These are phyloP conservation scores for Scaptomyza pallida DNA, from an alignment of 1,140 invertebrate species.

Conservation along the genomic window DNA sequence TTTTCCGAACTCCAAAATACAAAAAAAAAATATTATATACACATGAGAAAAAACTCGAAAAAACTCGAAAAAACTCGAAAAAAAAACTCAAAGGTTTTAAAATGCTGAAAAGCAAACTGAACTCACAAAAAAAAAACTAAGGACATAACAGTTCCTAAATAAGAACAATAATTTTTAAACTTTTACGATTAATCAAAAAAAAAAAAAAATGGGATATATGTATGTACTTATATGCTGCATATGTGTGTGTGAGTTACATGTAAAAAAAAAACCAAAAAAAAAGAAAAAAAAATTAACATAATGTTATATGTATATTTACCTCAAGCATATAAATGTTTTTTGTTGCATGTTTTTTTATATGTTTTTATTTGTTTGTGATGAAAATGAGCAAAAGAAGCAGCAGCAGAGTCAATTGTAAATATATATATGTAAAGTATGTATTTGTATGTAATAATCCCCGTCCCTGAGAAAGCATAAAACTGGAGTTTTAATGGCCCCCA, in stretches of 20 bases:
- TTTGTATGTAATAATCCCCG: slow-evolving; percentile 33
- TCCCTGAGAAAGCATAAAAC: slow-evolving; percentile 52
- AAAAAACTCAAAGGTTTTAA: slow-evolving; percentile 54
- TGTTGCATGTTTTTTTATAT: slow-evolving; percentile 12
- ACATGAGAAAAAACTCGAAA: no score
- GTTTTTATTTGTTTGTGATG: neutral
- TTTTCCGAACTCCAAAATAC: slow-evolving; percentile 21
- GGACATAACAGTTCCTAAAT: slow-evolving; percentile 68
- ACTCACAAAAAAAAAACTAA: slow-evolving; percentile 25
- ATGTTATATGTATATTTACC: slow-evolving; percentile 52
- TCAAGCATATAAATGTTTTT: slow-evolving; percentile 29
- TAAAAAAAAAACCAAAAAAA: slow-evolving; percentile 4
- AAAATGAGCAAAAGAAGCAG: slow-evolving; percentile 14
- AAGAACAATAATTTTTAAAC: slow-evolving; percentile 77
- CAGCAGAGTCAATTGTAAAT: slow-evolving; percentile 70
- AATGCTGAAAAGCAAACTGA: slow-evolving; percentile 30
- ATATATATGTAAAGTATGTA: slow-evolving; percentile 32
- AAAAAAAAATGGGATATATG: slow-evolving; percentile 12
- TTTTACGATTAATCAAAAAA: slow-evolving; percentile 46
- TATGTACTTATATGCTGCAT: slow-evolving; percentile 19
- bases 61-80: neutral
- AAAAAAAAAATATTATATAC: no score
- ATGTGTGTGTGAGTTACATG: slow-evolving; percentile 7
- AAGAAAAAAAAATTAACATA: no score
- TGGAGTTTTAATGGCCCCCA: slow-evolving; percentile 76